phyloP scores from a whole-genome alignment of 2,888 invertebrate species.

The Platerodrilus igneus region DNA sequence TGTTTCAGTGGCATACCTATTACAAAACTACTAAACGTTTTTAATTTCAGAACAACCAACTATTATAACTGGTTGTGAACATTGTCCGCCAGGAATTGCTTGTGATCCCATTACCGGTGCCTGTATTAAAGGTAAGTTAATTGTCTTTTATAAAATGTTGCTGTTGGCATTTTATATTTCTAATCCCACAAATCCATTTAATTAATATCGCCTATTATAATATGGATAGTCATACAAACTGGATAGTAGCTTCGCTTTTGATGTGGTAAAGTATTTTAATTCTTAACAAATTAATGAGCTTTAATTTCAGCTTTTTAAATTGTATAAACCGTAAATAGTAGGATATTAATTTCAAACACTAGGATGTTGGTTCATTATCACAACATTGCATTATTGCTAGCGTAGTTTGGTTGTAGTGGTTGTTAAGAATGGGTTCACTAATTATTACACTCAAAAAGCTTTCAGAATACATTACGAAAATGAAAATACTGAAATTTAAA shows the following conservation, averaged over 20 bases:
- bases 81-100: slow-evolving; percentile 72
- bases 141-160: slow-evolving; percentile 37
- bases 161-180: slow-evolving; percentile 42
- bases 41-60: slow-evolving; percentile 24
- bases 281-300: slow-evolving; percentile 12
- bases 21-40: slow-evolving; percentile 22
- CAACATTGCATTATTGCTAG: no score
- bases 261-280: slow-evolving; percentile 7
- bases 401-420: no score
- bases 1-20: no score
- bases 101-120: slow-evolving; percentile 78
- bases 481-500: no score
- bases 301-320: slow-evolving; percentile 22
- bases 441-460: no score
- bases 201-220: slow-evolving; percentile 13
- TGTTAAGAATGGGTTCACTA: no score
- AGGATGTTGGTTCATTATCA: no score
- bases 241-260: slow-evolving; percentile 20
- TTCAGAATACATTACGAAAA: no score
- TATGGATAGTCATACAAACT: slow-evolving; percentile 22
- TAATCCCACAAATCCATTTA: slow-evolving; percentile 17
- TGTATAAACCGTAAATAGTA: no score
- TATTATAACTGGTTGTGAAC: slow-evolving; percentile 58
- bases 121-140: slow-evolving; percentile 74
- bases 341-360: no score